Base-by-base conservation (phyloP, 2,888 invertebrate genomes). In the Drosophila mimica region DNA sequence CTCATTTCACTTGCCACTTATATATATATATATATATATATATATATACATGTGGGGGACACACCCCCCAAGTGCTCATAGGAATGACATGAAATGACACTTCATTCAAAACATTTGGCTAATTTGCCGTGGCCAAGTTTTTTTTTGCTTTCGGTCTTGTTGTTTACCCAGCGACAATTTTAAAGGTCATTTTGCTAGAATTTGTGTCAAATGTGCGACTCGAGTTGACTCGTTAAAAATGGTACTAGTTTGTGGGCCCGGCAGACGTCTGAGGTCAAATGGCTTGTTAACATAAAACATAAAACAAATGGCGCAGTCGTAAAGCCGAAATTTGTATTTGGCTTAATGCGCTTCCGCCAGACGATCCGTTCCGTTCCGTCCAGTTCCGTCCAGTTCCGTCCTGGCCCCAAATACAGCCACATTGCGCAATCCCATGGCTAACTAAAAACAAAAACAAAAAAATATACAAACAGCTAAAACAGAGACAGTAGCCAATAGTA, bases 231-330 rank as follows among this genome's bases (percentile, higher is more conserved):
- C 59, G 71, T 62, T 64, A 11, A 25, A 59, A 63, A 48, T 61
- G 43, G 34, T 15, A 61, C 43, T 33, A n/a, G 20, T 53, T 15
- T 4, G 40, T 9, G 33, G 36, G 31, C 15, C 34, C n/a, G 64
- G 65, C 65, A 74, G 79, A 74, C 79, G 66, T 61, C 70, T 81
- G 81, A 85, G 85, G 89, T 87, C 89, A 70, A 80, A 80, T 70
- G 87, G 84, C 72, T 72, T 83, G 89, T 86, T 77, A 83, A 25
- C 25, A 25, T 25, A 25, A 17, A 7, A 76, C 72, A 62, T 78
- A 61, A 85, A 85, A 59, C 81, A 79, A 84, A 83, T 81, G 88
- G 64, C 56, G 34, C 48, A 51, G 66, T 80, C 85, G 74, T 88
- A 85, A 88, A 80, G 57, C 58, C 58, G 36, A 74, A 66, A 72